Evolutionary conservation across 2,888 invertebrate genomes (phyloP), one percentile per base, ranked within the genome.

Genomic region (Lydus trimaculatus): DNA sequence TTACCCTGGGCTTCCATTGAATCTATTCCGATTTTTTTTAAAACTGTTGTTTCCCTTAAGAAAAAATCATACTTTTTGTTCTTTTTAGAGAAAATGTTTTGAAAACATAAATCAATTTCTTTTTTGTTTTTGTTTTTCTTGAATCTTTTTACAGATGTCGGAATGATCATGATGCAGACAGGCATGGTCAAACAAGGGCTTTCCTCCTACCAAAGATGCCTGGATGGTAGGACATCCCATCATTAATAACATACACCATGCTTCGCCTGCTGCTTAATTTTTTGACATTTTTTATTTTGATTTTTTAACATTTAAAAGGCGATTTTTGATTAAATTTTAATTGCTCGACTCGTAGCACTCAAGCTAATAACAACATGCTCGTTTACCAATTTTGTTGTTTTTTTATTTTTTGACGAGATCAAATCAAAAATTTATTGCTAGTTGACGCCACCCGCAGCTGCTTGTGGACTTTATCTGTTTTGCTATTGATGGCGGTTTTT

Each of bases 151-250:
- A 84, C 95, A 95, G 95, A 95, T 95, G 95, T 95, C 88, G 95
- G 95, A 90, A 95, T 95, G 95, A 94, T 95, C 91, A 94, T 95
- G 95, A 94, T 95, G 94, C 94, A 95, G 92, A 91, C 94, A 87
- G 95, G 95, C 90, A 95, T 95, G 95, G 94, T 95, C 92, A 95
- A 94, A 91, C 93, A 94, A 89, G 92, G 90, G 87, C 88, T 91
- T 88, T 94, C 92, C 90, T 89, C 86, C 78, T 86, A 84, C 83
- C 85, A 85, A 82, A 85, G 82, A 89, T 90, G 89, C 86, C 87
- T 91, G 88, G 93, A 94, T 91, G 94, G 94, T 94, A 94, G 91
- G 94, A 81, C 80, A 77, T 80, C 81, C 79, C 76, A 76, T 74
- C 52, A 56, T 56, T 13, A 56, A 28, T 56, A 56, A 11, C 69